A percentile compares a stretch with the other conserved stretches of the same genome.
Evolutionary conservation across 1,140 invertebrate genomes (phyloP).

Genomic region (Brachystomella parvula): DNA sequence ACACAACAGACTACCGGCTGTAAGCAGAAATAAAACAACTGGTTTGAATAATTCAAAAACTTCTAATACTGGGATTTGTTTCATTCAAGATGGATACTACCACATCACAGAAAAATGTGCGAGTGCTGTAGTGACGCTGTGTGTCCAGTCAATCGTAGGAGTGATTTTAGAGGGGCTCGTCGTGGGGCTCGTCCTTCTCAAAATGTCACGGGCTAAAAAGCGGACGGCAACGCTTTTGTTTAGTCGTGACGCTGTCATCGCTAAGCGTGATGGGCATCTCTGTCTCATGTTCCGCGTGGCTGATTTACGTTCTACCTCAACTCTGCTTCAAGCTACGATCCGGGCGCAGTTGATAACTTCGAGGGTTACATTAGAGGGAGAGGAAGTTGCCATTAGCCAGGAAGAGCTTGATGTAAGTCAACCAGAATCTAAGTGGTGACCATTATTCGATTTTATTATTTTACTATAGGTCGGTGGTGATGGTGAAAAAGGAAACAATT

Average conservation of each 20-base stretch:
- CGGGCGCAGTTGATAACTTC: constrained; percentile 72
- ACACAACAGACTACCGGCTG: constrained; percentile 23
- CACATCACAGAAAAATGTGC: constrained; percentile 19
- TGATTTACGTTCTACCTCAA: constrained; percentile 79
- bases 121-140: constrained; percentile 12
- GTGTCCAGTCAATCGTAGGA: constrained; percentile 17
- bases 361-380: constrained; percentile 47
- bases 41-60: neutral
- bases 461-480: constrained; percentile 54
- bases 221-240: constrained; percentile 87
- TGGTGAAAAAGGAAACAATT: constrained; percentile 60
- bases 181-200: constrained; percentile 82
- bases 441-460: neutral
- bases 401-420: constrained; percentile 54
- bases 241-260: constrained; percentile 75
- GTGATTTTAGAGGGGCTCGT: constrained; percentile 42
- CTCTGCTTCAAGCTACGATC: constrained; percentile 83
- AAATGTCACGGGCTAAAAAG: constrained; percentile 80
- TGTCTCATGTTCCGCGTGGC: constrained; percentile 69
- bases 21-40: neutral
- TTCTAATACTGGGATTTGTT: neutral
- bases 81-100: constrained; percentile 18
- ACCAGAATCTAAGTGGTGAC: neutral
- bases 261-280: neutral
- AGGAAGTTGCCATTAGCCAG: constrained; percentile 57